Conservation (phyloP, 2,113 vertebrate genomes). For the Neotoma lepida region DNA sequence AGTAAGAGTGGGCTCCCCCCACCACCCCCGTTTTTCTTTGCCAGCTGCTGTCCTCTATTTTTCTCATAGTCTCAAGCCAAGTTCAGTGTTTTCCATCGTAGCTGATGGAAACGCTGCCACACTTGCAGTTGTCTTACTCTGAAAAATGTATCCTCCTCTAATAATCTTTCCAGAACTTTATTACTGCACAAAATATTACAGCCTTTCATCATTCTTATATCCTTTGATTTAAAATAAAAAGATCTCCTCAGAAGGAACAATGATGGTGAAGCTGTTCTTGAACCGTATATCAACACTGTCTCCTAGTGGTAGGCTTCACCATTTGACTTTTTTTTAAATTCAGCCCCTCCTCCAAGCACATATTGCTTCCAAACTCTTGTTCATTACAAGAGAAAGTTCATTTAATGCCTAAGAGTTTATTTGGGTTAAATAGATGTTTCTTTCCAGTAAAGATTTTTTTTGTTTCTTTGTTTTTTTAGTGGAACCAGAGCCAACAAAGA, state of each 20-base stretch:
- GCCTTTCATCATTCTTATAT: slow-evolving; percentile 5
- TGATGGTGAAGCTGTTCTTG: neutral
- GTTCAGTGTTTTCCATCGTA: neutral
- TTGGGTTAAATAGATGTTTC: slow-evolving; percentile 20
- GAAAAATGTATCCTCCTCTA: neutral
- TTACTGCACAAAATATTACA: neutral
- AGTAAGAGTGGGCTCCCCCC: neutral
- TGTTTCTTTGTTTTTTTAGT: slow-evolving; percentile 28
- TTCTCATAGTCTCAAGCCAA: neutral
- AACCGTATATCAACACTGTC: slow-evolving; percentile 63
- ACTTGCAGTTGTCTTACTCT: neutral
- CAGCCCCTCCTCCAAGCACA: neutral
- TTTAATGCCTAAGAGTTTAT: neutral
- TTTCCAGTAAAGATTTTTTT: slow-evolving; percentile 19
- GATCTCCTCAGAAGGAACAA: neutral
- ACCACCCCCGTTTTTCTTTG: neutral
- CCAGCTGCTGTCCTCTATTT: neutral
- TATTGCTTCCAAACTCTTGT: slow-evolving; percentile 50
- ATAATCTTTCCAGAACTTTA: slow-evolving; percentile 23
- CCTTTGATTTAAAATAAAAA: neutral
- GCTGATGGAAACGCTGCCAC: neutral
- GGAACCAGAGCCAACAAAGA: neutral
- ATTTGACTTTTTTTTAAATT: neutral
- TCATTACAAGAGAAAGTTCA: neutral
- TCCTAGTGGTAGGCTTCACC: slow-evolving; percentile 46